Conservation (phyloP, 2,113 vertebrate species). For the Chaetops frenatus region DNA sequence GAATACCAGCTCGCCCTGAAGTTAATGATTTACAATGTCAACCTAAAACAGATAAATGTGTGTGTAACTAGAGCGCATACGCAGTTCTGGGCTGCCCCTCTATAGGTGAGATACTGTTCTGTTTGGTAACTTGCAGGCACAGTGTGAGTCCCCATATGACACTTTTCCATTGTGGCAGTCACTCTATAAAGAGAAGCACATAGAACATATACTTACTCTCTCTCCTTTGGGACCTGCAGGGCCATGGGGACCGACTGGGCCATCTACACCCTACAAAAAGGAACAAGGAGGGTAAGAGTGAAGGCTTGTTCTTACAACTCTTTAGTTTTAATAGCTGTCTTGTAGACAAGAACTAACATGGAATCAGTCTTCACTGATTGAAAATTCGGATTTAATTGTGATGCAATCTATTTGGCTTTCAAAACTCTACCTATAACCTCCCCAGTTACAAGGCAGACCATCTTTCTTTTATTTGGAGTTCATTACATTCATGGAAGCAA, state of each 20-base stretch:
- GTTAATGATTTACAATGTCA: not conserved
- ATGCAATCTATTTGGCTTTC: not conserved
- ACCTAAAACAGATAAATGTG: not conserved
- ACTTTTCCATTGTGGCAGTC: not conserved
- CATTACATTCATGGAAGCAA: not conserved
- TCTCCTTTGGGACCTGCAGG: constrained; percentile 98
- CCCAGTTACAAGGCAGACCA: not conserved
- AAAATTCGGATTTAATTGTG: not conserved
- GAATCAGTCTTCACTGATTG: not conserved
- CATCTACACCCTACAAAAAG: constrained; percentile 83
- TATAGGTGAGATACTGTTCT: not conserved
- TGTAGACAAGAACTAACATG: not conserved
- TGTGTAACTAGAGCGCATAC: fast-evolving
- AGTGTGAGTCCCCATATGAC: fast-evolving
- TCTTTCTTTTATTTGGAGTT: not conserved
- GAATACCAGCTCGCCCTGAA: not conserved
- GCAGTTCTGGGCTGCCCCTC: not conserved
- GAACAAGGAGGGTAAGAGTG: not conserved
- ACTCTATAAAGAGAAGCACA: not conserved
- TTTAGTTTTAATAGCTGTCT: not conserved
- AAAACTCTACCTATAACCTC: not conserved
- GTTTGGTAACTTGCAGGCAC: not conserved
- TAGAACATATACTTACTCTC: constrained; percentile 76
- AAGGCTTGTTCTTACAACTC: not conserved
- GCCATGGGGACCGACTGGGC: constrained; percentile 86